Conservation (phyloP, 2,797 vertebrate species). For the Muscicapa comitata region DNA sequence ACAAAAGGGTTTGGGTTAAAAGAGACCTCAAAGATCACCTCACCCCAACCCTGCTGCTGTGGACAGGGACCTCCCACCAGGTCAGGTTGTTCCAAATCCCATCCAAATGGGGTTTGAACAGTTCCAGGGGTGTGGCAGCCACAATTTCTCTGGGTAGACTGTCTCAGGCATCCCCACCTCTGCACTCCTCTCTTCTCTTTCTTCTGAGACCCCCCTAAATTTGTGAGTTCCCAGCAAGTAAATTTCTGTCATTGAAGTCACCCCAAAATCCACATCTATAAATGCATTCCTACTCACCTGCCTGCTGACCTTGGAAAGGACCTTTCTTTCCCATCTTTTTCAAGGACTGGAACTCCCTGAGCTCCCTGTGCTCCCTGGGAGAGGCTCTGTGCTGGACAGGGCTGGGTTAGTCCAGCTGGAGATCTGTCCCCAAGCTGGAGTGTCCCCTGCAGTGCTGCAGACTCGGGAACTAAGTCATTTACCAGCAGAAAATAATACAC, state of each 20-base stretch:
- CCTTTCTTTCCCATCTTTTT: neutral
- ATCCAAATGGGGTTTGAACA: rapidly evolving
- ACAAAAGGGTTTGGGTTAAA: neutral
- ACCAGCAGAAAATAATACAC: neutral
- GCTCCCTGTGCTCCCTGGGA: neutral
- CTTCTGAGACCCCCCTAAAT: neutral
- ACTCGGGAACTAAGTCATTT: neutral
- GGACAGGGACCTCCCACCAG: neutral
- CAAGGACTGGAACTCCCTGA: neutral
- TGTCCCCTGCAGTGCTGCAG: neutral
- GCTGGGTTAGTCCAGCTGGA: neutral
- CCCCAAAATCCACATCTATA: neutral
- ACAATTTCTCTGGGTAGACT: neutral
- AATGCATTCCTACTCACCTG: neutral
- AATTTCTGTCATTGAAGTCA: neutral
- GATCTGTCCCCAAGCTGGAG: neutral
- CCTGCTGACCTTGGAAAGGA: neutral
- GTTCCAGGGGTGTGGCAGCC: neutral
- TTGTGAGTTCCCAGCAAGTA: rapidly evolving
- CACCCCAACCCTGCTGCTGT: neutral
- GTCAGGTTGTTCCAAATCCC: neutral
- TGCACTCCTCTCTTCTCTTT: no score
- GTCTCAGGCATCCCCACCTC: neutral
- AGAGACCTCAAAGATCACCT: neutral
- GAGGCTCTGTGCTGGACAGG: rapidly evolving